phyloP scores from a whole-genome alignment of 2,888 invertebrate genomes.

The Lacanobia wlatinum region DNA sequence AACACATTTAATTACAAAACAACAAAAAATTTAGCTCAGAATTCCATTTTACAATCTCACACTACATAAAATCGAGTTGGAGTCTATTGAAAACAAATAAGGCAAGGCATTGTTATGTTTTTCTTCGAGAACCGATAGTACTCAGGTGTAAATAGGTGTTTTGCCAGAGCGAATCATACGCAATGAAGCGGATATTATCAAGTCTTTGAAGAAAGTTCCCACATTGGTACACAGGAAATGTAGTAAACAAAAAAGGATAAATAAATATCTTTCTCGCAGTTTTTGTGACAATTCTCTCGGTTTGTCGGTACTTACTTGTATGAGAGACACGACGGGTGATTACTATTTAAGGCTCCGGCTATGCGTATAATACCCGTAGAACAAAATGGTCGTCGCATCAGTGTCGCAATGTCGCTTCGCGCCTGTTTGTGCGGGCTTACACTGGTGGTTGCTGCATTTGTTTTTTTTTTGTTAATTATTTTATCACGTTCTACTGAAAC shows the following conservation, averaged over 20 bases:
- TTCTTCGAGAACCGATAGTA: conserved; percentile 58
- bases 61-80: conserved; percentile 19
- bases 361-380: background rate
- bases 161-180: conserved; percentile 55
- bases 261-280: conserved; percentile 9
- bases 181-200: conserved; percentile 65
- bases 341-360: background rate
- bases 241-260: conserved; percentile 21
- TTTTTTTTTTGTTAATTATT: background rate
- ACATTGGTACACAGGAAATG: conserved; percentile 47
- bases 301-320: background rate
- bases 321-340: too few relatives aligned
- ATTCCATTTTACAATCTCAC: conserved; percentile 26
- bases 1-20: conserved; percentile 21
- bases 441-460: background rate
- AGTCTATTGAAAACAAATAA: conserved; percentile 54
- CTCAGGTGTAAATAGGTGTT: conserved; percentile 42
- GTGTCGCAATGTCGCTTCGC: background rate
- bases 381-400: background rate
- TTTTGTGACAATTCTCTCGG: background rate
- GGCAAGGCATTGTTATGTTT: conserved; percentile 52
- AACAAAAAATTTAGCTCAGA: conserved; percentile 29
- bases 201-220: conserved; percentile 51
- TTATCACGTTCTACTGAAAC: too few relatives aligned
- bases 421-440: background rate